Percentiles rank a stretch among this genome's conserved stretches.
Conservation (phyloP, 2,113 vertebrate species). For the Tragelaphus strepsiceros region DNA sequence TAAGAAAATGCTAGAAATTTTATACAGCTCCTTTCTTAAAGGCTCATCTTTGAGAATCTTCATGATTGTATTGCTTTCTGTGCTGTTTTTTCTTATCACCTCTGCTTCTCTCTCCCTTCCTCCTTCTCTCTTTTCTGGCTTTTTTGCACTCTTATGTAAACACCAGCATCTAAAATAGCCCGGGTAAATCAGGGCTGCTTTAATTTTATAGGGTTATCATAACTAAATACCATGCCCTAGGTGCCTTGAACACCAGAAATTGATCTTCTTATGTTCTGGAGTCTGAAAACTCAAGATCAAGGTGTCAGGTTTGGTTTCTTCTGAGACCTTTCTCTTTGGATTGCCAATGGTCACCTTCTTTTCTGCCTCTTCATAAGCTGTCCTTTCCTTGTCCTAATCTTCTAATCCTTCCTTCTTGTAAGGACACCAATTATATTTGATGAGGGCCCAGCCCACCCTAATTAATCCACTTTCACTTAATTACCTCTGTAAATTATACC, state of each 20-base stretch:
- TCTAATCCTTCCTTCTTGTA: background rate
- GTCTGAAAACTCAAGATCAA: background rate
- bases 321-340: background rate
- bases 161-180: background rate
- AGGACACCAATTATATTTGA: background rate
- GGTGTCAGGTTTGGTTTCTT: background rate
- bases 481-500: background rate
- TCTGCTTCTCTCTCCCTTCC: background rate
- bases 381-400: background rate
- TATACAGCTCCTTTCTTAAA: background rate
- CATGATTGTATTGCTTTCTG: background rate
- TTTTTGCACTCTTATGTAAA: background rate
- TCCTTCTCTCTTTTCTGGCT: background rate
- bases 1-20: background rate
- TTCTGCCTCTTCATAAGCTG: background rate
- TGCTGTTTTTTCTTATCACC: background rate
- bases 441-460: background rate
- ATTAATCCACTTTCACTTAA: background rate
- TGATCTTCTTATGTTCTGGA: background rate
- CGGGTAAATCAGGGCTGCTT: background rate
- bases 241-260: background rate
- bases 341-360: background rate
- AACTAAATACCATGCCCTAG: background rate
- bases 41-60: background rate
- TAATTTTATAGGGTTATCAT: background rate